Conservation (phyloP, 2,888 invertebrate genomes). For the Tetragonula carbonaria region DNA sequence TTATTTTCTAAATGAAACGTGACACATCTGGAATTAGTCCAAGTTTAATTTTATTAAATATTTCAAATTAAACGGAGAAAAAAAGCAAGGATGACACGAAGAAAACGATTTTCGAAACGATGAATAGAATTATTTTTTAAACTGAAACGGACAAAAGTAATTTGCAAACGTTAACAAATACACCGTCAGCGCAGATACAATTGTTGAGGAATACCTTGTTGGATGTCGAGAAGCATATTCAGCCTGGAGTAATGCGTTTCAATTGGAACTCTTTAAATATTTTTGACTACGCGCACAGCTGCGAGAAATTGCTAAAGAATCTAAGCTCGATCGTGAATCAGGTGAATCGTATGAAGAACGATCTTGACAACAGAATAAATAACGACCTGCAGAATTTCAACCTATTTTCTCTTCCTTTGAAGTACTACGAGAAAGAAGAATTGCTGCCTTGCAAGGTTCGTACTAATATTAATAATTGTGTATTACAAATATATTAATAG, state of each 20-base stretch:
- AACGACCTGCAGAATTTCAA: conserved; percentile 76
- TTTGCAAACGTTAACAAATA: background rate
- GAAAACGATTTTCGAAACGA: background rate
- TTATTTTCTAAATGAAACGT: no score
- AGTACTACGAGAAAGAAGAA: conserved; percentile 38
- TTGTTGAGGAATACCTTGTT: conserved; percentile 89
- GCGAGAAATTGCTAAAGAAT: conserved; percentile 86
- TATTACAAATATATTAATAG: no score
- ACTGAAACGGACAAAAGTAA: background rate
- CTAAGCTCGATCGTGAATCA: conserved; percentile 89
- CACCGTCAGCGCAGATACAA: conserved; percentile 74
- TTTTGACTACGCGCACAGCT: conserved; percentile 88
- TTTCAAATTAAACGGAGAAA: background rate
- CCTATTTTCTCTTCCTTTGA: conserved; percentile 67
- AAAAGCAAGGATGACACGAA: background rate
- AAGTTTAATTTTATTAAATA: background rate
- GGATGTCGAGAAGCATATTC: conserved; percentile 90
- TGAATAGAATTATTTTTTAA: background rate
- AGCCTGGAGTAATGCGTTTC: conserved; percentile 92
- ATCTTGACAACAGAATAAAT: conserved; percentile 75
- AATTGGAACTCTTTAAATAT: conserved; percentile 95
- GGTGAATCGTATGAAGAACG: conserved; percentile 85
- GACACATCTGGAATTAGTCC: no score
- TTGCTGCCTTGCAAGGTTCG: conserved; percentile 73
- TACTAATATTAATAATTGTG: no score